Base-by-base conservation (phyloP, 92 coral and sea anemone genomes). In the Scolanthus callimorphus region DNA sequence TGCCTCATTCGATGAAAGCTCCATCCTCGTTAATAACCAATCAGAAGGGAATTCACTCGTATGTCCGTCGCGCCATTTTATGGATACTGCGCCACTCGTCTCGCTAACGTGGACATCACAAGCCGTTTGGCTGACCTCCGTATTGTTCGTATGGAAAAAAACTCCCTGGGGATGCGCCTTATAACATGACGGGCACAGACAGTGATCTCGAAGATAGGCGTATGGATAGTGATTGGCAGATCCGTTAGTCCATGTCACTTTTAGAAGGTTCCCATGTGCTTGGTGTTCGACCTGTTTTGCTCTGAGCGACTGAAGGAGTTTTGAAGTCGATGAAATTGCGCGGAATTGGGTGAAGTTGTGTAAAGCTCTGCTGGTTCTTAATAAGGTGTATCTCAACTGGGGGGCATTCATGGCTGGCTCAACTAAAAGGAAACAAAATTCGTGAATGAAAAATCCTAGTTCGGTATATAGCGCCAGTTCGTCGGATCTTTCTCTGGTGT, bases 41-140 rank as follows among this genome's bases (percentile, higher is more conserved):
- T 80, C 79, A 38, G 82, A 67, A n/a, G 63, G 54, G 54, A 65
- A 88, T 29, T 60, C 65, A 59, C 89, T 90, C 48, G 63, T 63
- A 47, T 90, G 97, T 38, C 63, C 27, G 24, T 87, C 89, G 8
- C 84, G 80, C 97, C 97, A 90, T 11, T 51, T 30, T 43, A 86
- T 60, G 51, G 65, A 28, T 25, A 90, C 73, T 22, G 44, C 58
- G 15, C 31, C 37, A 3, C 86, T 84, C 68, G 64, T 57, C 3
- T 76, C 74, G 25, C 54, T 78, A 51, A 90, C 37, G 27, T 45
- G 28, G 20, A 71, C 81, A 45, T 62, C 28, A 11, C 69, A 56
- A 31, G 41, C 56, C 52, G 69, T 58, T 11, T 65, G 38, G 26
- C 49, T 30, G 50, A 69, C 73, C 27, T 75, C 41, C 17, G 80